Evolutionary conservation across 2,113 vertebrate species (phyloP).

Genomic region (Semnornis frantzii): DNA sequence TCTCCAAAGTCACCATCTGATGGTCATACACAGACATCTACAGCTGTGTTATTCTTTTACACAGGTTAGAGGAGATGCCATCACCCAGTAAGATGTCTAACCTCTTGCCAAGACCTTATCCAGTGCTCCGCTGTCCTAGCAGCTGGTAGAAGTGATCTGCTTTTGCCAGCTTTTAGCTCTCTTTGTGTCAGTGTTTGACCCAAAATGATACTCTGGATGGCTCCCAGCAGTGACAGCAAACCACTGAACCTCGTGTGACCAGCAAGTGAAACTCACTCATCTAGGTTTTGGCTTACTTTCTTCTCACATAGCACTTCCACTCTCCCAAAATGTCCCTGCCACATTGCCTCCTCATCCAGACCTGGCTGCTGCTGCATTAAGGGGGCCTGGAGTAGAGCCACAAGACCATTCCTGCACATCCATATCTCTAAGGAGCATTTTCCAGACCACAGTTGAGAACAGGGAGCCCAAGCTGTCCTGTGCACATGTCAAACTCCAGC

Average conservation of each 20-base stretch:
- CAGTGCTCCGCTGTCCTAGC: background rate
- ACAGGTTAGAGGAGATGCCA: background rate
- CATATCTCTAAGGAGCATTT: background rate
- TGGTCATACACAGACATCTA: background rate
- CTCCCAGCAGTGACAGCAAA: background rate
- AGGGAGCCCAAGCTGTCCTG: fast-evolving
- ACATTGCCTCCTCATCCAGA: background rate
- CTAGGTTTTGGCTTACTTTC: background rate
- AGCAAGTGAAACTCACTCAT: background rate
- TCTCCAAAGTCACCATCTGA: background rate
- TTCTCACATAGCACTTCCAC: background rate
- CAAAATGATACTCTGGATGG: background rate
- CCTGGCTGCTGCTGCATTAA: background rate
- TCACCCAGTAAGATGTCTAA: background rate
- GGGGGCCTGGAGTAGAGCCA: background rate
- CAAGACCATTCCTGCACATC: background rate
- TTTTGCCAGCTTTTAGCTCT: background rate
- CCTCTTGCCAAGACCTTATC: background rate
- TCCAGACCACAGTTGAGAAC: background rate
- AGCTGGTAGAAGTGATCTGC: background rate
- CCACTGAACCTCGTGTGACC: constrained; percentile 9
- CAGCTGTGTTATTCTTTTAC: background rate
- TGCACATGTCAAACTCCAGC: fast-evolving
- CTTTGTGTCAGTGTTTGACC: background rate
- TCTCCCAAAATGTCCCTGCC: background rate